Conservation (phyloP, 1,140 invertebrate species). For the Chelonus insularis region DNA sequence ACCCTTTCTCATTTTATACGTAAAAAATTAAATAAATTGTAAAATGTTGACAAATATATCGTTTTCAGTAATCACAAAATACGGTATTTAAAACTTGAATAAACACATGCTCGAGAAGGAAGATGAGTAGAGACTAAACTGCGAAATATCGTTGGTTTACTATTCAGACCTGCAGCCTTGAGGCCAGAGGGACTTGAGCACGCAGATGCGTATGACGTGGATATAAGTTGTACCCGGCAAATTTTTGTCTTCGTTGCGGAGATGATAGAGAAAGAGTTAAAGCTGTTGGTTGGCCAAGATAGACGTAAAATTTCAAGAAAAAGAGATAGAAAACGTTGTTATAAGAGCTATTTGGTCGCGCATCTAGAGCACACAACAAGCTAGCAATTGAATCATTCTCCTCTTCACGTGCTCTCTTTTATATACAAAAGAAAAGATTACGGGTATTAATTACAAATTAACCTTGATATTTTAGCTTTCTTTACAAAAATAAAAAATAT, state of each 20-base stretch:
- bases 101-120: not conserved
- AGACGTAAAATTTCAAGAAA: conserved; percentile 7
- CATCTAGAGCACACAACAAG: conserved; percentile 29
- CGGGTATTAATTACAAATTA: conserved; percentile 11
- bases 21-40: no score
- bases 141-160: conserved; percentile 3
- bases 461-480: no score
- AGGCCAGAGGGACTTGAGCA: conserved; percentile 15
- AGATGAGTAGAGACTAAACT: conserved; percentile 9
- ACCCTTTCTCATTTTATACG: no score
- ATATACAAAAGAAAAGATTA: conserved; percentile 24
- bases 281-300: not conserved
- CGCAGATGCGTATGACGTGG: conserved; percentile 22
- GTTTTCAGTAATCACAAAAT: no score
- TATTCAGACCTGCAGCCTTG: conserved; percentile 5
- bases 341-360: conserved; percentile 35
- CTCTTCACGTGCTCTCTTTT: conserved; percentile 19
- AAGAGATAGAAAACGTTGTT: conserved; percentile 29
- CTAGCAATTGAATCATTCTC: conserved; percentile 38
- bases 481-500: no score
- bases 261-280: conserved; percentile 15
- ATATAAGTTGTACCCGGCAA: not conserved
- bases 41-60: no score
- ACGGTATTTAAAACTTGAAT: no score
- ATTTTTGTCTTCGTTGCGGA: conserved; percentile 8